A percentile compares a stretch with the other conserved stretches of the same genome.
Evolutionary conservation across 1,140 invertebrate species (phyloP).

Genomic region (Armadillidium nasatum): DNA sequence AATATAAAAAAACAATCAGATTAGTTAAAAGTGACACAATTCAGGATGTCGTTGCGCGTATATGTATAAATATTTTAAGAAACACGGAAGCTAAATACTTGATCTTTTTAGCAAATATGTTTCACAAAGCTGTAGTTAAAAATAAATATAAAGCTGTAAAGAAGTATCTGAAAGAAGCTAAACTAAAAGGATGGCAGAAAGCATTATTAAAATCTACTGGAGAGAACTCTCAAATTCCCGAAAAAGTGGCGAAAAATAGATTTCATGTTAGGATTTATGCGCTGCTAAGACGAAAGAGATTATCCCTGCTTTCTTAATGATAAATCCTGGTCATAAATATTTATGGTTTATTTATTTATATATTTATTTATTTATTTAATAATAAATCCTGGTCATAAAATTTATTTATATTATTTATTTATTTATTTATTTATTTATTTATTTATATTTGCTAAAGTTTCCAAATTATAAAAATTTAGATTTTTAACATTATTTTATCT

Average conservation of each 20-base stretch:
- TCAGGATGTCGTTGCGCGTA: neutral
- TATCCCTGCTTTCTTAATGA: no score
- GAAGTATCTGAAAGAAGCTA: neutral
- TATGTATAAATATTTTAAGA: neutral
- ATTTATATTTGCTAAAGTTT: no score
- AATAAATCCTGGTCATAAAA: no score
- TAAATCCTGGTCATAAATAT: no score
- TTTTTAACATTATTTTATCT: no score
- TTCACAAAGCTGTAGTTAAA: neutral
- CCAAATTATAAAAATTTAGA: no score
- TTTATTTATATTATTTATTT: no score
- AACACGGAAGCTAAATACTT: neutral
- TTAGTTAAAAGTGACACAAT: neutral
- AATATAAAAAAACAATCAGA: neutral
- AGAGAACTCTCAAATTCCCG: neutral
- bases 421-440: no score
- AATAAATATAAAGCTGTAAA: neutral
- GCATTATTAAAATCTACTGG: neutral
- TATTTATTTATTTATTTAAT: no score
- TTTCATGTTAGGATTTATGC: neutral
- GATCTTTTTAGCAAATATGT: neutral
- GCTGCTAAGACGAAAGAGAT: neutral
- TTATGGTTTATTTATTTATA: no score
- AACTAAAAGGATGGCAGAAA: neutral
- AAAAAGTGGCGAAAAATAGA: neutral